Base-by-base conservation (phyloP, 53 echinoderm and acorn worm genomes). In the Crossaster papposus region DNA sequence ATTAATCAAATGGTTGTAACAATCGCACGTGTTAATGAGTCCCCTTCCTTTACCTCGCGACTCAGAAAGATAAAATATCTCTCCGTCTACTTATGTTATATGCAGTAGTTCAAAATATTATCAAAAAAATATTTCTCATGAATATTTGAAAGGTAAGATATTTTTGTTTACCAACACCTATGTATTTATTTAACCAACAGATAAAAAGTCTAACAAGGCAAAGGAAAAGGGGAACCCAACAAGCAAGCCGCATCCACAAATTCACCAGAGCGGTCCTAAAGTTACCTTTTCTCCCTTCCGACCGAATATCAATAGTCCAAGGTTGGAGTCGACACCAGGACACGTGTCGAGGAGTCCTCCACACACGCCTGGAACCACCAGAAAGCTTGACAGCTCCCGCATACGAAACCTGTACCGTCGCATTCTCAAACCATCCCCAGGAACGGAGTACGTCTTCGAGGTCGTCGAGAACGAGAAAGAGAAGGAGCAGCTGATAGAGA, bases 331-430 rank as follows among this genome's bases (percentile, higher is more conserved):
- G 55, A 37, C 77, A 15, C 36, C 62, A 36, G 35, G 37, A 54
- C 64, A 14, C 18, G 51, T 12, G 24, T 80, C 76, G 64, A 79
- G 79, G 29, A 89, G 32, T 51, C 72, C 75, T 14, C 72, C 50
- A 54, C 51, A 73, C 54, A 85, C 2, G 54, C 22, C 82, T 14
- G n/a, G 63, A 64, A 12, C 51, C 31, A 72, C 8, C 18, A 75
- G 81, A 63, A 36, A 78, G 9, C 64, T 64, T 38, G 90, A 90
- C 38, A 88, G 90, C 26, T 86, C 86, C 28, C 92, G 94, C 64
- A 97, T 97, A 90, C 81, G 91, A 22, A 97, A 97, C 51, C 83
- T 97, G 4, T 97, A 97, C 38, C 79, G 81, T 5, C 89, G 97
- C 38, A 95, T 97, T 44, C 79, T 97, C 29, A 81, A 86, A 24